Conservation (phyloP, 2,113 vertebrate genomes). For the Colaptes auratus region DNA sequence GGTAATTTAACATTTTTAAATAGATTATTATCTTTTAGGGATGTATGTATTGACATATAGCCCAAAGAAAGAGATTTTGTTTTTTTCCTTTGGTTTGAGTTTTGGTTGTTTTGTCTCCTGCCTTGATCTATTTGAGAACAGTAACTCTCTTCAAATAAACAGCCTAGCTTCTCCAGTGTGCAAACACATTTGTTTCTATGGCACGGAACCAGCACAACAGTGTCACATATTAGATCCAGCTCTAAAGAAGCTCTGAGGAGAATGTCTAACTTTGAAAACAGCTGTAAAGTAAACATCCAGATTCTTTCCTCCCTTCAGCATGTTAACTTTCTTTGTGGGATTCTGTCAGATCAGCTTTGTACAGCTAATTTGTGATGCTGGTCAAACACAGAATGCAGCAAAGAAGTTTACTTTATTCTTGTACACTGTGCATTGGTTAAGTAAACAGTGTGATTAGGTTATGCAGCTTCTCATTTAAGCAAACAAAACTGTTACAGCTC, state of each 20-base stretch:
- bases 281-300: constrained; percentile 20
- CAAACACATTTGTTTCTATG: not conserved
- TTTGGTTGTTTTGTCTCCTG: not conserved
- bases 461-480: not conserved
- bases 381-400: not conserved
- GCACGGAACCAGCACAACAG: not conserved
- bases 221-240: not conserved
- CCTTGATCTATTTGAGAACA: not conserved
- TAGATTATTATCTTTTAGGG: not conserved
- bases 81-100: not conserved
- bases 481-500: not conserved
- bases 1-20: not conserved
- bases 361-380: not conserved
- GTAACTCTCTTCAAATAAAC: not conserved
- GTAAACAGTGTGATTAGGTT: not conserved
- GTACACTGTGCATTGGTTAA: not conserved
- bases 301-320: not conserved
- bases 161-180: not conserved
- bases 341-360: constrained; percentile 31
- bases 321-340: not conserved
- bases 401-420: constrained; percentile 3
- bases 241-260: not conserved
- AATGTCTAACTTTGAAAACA: not conserved
- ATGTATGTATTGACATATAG: not conserved
- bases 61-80: not conserved